Percentiles rank a stretch among this genome's conserved stretches.
These are phyloP conservation scores for Nebria brevicollis DNA, from an alignment of 2,888 invertebrate species.

Conservation along the genomic window DNA sequence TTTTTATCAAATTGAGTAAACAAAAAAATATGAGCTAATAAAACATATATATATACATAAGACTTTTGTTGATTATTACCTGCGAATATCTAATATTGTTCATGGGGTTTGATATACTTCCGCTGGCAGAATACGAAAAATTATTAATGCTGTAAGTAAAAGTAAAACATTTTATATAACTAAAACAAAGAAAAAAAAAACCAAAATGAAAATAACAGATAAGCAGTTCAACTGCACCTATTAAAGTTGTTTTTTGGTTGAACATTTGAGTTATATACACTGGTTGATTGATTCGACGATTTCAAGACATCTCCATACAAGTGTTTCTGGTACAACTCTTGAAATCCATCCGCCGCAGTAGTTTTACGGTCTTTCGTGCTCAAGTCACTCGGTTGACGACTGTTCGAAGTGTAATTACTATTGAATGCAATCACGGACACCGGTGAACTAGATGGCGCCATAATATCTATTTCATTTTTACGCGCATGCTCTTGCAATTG, in stretches of 20 bases:
- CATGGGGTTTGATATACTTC: slow-evolving; percentile 49
- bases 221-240: slow-evolving; percentile 57
- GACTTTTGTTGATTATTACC: slow-evolving; percentile 48
- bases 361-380: slow-evolving; percentile 49
- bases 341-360: slow-evolving; percentile 54
- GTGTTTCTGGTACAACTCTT: slow-evolving; percentile 62
- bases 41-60: background rate
- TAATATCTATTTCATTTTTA: slow-evolving; percentile 50
- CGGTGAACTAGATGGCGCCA: slow-evolving; percentile 55
- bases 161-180: slow-evolving; percentile 35
- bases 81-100: slow-evolving; percentile 53
- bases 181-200: slow-evolving; percentile 32
- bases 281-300: slow-evolving; percentile 33
- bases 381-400: slow-evolving; percentile 48
- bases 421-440: slow-evolving; percentile 61
- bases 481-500: slow-evolving; percentile 60
- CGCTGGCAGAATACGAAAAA: slow-evolving; percentile 44
- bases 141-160: slow-evolving; percentile 46
- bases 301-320: slow-evolving; percentile 53
- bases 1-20: no score
- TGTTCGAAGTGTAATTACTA: slow-evolving; percentile 56
- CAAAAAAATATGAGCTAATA: background rate
- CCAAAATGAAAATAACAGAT: slow-evolving; percentile 39
- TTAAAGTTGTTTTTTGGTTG: slow-evolving; percentile 57
- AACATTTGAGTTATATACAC: slow-evolving; percentile 46